Conservation (phyloP, 1,140 invertebrate species). For the Myzus persicae region DNA sequence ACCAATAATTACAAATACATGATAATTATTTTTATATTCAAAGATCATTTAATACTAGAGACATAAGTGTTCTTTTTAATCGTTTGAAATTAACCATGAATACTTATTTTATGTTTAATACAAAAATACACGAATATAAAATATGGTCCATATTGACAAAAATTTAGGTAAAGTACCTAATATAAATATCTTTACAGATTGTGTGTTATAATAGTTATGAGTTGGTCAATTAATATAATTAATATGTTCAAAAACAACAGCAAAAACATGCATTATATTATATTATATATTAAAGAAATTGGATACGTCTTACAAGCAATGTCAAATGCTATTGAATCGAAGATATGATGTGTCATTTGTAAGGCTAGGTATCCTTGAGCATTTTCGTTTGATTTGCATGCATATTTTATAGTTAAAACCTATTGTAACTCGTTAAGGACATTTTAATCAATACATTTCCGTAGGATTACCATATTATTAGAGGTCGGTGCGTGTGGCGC, state of each 20-base stretch:
- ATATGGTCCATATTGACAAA: not conserved
- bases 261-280: too few relatives aligned
- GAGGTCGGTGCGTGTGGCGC: not conserved
- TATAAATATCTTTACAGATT: not conserved
- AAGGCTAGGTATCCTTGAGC: not conserved
- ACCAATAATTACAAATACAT: too few relatives aligned
- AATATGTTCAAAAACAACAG: too few relatives aligned
- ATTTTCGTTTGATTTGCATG: not conserved
- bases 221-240: too few relatives aligned
- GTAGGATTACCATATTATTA: conserved; percentile 41
- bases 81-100: not conserved
- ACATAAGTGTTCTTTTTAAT: not conserved
- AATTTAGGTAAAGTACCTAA: too few relatives aligned
- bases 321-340: not conserved
- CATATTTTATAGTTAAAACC: conserved; percentile 5
- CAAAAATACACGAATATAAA: not conserved
- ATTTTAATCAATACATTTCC: conserved; percentile 36
- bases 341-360: not conserved
- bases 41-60: not conserved
- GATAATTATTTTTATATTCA: too few relatives aligned
- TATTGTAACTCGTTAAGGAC: conserved; percentile 2
- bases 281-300: too few relatives aligned
- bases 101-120: not conserved
- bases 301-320: not conserved
- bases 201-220: too few relatives aligned